These are phyloP conservation scores for Sipha flava DNA, from an alignment of 1,140 invertebrate genomes.

Conservation along the genomic window DNA sequence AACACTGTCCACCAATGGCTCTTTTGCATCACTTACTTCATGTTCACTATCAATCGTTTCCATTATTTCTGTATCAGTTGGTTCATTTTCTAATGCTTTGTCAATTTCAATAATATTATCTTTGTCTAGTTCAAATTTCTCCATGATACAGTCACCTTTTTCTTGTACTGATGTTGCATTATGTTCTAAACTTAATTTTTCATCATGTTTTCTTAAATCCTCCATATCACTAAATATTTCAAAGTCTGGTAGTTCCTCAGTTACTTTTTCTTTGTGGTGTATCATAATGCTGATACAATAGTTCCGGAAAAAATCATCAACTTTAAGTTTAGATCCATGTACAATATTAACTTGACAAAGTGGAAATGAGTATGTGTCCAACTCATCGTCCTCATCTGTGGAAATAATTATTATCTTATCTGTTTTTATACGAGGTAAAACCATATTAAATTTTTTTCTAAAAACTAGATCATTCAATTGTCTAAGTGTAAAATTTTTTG, in stretches of 20 bases:
- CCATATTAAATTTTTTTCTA: constrained; percentile 80
- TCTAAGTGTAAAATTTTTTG: constrained; percentile 70
- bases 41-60: not conserved
- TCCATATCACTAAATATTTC: not conserved
- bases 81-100: too few relatives aligned
- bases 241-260: constrained; percentile 43
- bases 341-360: constrained; percentile 77
- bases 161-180: not conserved
- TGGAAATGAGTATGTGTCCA: constrained; percentile 44
- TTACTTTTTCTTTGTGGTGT: constrained; percentile 54
- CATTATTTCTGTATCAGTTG: too few relatives aligned
- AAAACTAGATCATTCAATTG: constrained; percentile 76
- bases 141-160: not conserved
- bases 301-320: constrained; percentile 86
- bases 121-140: not conserved
- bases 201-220: not conserved
- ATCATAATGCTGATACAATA: constrained; percentile 65
- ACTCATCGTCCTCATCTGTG: constrained; percentile 71
- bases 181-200: not conserved
- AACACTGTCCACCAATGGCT: not conserved
- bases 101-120: too few relatives aligned
- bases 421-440: constrained; percentile 86
- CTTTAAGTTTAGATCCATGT: constrained; percentile 74
- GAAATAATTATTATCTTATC: constrained; percentile 80
- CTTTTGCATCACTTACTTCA: not conserved